These are phyloP conservation scores for Thelaira solivaga DNA, from an alignment of 2,888 invertebrate species.

Conservation along the genomic window DNA sequence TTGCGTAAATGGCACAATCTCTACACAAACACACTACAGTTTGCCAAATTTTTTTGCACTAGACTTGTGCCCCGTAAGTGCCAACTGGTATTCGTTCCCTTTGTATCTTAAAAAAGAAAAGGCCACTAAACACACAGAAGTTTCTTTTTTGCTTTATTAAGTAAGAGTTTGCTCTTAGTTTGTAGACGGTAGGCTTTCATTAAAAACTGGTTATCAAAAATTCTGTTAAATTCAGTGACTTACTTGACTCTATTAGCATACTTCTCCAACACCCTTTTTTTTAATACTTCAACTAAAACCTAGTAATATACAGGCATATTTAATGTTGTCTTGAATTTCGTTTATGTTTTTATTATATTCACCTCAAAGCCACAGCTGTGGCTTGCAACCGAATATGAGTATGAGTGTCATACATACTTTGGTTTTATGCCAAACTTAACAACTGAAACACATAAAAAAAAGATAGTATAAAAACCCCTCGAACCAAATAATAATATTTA, in stretches of 20 bases:
- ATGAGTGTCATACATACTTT: slow-evolving; percentile 3
- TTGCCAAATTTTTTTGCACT: too few relatives aligned
- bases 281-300: background rate
- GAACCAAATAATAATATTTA: slow-evolving; percentile 38
- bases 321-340: background rate
- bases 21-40: too few relatives aligned
- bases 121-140: too few relatives aligned
- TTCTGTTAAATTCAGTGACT: too few relatives aligned
- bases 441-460: slow-evolving; percentile 10
- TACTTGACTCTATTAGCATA: background rate
- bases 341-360: background rate
- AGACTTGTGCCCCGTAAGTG: too few relatives aligned
- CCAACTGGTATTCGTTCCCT: too few relatives aligned
- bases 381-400: slow-evolving; percentile 50
- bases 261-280: slow-evolving; percentile 17
- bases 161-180: too few relatives aligned
- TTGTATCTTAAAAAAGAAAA: too few relatives aligned
- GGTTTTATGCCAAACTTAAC: slow-evolving; percentile 27
- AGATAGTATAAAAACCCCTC: background rate
- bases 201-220: too few relatives aligned
- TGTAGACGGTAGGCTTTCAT: too few relatives aligned
- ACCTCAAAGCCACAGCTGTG: slow-evolving; percentile 32
- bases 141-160: too few relatives aligned
- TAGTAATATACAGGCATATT: background rate
- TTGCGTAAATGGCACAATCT: too few relatives aligned